Evolutionary conservation across 2,888 invertebrate species (phyloP).

Genomic region (Mellilla xanthometata): DNA sequence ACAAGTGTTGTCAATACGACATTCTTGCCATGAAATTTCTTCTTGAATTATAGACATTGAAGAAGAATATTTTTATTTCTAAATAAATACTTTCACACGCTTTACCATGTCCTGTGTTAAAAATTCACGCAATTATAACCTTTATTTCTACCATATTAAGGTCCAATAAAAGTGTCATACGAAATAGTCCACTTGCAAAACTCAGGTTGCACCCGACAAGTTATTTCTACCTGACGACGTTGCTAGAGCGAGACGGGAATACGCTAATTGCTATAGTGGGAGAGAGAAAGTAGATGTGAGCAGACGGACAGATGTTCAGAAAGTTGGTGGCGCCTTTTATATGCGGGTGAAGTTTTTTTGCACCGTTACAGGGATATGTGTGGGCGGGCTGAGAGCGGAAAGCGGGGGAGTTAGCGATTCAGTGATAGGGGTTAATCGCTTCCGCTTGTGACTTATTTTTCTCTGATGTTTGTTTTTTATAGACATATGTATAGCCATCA

Average conservation of each 20-base stretch:
- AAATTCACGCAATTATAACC: constrained; percentile 9
- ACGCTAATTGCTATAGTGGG: constrained; percentile 14
- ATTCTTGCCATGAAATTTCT: background rate
- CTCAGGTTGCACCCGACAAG: constrained; percentile 40
- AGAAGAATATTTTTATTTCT: background rate
- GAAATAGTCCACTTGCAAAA: constrained; percentile 40
- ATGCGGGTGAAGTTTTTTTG: constrained; percentile 67
- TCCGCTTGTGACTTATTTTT: constrained; percentile 2
- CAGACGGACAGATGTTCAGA: constrained; percentile 69
- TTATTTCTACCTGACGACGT: constrained; percentile 44
- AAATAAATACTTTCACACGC: constrained; percentile 6
- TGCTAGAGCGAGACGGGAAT: constrained; percentile 34
- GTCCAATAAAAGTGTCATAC: constrained; percentile 7
- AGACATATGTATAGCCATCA: too few species aligned
- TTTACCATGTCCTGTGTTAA: background rate
- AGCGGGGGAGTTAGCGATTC: constrained; percentile 14
- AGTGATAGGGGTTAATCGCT: constrained; percentile 1
- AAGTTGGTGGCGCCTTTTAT: constrained; percentile 52
- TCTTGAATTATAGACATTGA: constrained; percentile 3
- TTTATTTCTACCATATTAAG: constrained; percentile 6
- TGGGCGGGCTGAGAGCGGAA: constrained; percentile 28
- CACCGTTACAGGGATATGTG: constrained; percentile 25
- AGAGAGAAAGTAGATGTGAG: constrained; percentile 25
- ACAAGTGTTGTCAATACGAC: too few species aligned
- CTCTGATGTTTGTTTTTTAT: too few species aligned